These are phyloP conservation scores for Meta bourneti DNA, from an alignment of 2,888 invertebrate genomes.

Conservation along the genomic window DNA sequence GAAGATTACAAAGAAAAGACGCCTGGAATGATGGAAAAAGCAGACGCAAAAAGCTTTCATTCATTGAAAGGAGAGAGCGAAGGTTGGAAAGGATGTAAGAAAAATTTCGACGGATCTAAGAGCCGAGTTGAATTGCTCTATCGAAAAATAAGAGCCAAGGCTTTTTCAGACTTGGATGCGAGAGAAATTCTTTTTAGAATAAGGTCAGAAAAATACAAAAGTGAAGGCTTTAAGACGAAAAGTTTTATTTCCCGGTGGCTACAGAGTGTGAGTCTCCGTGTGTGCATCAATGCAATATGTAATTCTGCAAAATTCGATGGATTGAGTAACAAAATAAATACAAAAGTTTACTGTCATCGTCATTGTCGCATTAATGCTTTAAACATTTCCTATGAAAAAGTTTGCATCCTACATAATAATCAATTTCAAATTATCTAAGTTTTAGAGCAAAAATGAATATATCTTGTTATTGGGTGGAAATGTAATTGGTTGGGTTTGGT, in stretches of 20 bases:
- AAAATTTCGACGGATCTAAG: neutral
- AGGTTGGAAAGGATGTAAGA: neutral
- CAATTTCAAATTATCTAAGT: too few species aligned
- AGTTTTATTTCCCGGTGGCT: neutral
- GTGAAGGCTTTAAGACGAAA: neutral
- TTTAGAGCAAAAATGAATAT: too few species aligned
- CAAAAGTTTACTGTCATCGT: too few species aligned
- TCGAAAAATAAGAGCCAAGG: neutral
- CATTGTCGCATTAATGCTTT: too few species aligned
- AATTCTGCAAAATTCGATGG: too few species aligned
- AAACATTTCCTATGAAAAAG: too few species aligned
- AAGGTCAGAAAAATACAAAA: slow-evolving; percentile 26
- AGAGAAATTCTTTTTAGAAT: neutral
- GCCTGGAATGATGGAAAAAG: neutral
- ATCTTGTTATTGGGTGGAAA: too few species aligned
- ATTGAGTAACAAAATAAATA: too few species aligned
- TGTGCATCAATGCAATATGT: neutral
- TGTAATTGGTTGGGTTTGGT: too few species aligned
- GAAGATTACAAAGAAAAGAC: slow-evolving; percentile 9
- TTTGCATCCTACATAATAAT: too few species aligned
- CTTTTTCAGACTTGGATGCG: neutral
- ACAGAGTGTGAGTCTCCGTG: neutral
- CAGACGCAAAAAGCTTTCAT: slow-evolving; percentile 23
- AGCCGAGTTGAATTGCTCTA: slow-evolving; percentile 4
- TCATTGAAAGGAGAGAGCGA: neutral